Evolutionary conservation across 2,113 vertebrate species (phyloP).

Genomic region (Corythornis madagascariensis): DNA sequence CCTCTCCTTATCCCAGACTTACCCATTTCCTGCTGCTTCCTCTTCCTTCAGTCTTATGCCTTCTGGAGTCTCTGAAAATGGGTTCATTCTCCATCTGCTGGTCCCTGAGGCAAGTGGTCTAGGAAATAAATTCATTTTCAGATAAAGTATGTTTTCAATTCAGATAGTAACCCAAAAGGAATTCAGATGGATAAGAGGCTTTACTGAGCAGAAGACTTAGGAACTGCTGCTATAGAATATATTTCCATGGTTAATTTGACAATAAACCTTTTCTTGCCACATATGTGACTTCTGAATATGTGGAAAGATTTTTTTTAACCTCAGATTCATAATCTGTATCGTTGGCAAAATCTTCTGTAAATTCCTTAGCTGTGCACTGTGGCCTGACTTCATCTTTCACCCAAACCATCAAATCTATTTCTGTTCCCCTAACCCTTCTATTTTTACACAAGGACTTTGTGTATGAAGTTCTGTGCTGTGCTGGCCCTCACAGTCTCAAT

Average conservation of each 20-base stretch:
- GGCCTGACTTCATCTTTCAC: background rate
- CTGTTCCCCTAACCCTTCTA: slow-evolving; percentile 5
- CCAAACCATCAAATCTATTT: slow-evolving; percentile 12
- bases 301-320: background rate
- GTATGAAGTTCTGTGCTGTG: background rate
- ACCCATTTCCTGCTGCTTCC: background rate
- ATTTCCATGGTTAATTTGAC: background rate
- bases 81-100: background rate
- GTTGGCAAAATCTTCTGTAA: background rate
- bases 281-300: background rate
- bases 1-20: background rate
- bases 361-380: background rate
- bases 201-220: background rate
- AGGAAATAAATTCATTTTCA: background rate
- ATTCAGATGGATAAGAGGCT: background rate
- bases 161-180: background rate
- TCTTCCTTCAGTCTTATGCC: background rate
- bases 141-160: background rate
- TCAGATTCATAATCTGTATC: background rate
- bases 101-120: background rate
- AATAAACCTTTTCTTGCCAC: background rate
- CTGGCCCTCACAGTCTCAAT: background rate
- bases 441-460: background rate
- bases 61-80: background rate
- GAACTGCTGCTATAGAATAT: background rate